phyloP scores from a whole-genome alignment of 2,888 invertebrate genomes.

The Drosophila melanocephala region DNA sequence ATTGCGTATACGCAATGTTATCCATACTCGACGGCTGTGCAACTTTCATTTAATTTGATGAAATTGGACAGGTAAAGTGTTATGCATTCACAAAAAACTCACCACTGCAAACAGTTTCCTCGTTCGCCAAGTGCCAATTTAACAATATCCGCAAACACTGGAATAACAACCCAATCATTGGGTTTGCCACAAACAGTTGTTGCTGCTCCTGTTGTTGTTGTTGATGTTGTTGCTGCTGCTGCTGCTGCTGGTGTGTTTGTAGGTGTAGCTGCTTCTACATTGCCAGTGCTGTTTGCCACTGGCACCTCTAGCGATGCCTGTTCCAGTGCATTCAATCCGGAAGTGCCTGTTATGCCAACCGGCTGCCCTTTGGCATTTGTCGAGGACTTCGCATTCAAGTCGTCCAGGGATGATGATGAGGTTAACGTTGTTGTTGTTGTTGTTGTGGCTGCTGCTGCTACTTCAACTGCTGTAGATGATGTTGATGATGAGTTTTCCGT shows the following conservation, averaged over 20 bases:
- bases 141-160: conserved; percentile 86
- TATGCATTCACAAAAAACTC: conserved; percentile 54
- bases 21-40: conserved; percentile 18
- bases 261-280: conserved; percentile 11
- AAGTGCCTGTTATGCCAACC: conserved; percentile 56
- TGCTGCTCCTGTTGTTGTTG: conserved; percentile 40
- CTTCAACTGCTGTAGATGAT: conserved; percentile 48
- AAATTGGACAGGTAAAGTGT: conserved; percentile 5
- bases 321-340: conserved; percentile 65
- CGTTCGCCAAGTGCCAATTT: conserved; percentile 85
- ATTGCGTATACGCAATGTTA: conserved; percentile 38
- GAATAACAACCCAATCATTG: conserved; percentile 86
- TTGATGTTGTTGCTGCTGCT: conserved; percentile 36
- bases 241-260: neutral
- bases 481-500: conserved; percentile 55
- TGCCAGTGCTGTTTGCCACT: conserved; percentile 1
- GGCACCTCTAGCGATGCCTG: conserved; percentile 28
- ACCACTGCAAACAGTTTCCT: conserved; percentile 85
- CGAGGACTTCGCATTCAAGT: conserved; percentile 38
- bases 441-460: conserved; percentile 13
- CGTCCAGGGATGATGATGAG: conserved; percentile 39
- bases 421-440: conserved; percentile 38
- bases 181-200: conserved; percentile 69
- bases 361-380: conserved; percentile 47
- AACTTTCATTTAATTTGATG: conserved; percentile 15